These are phyloP conservation scores for Aleiodes sp. DNA, from an alignment of 1,140 invertebrate species.

Conservation along the genomic window DNA sequence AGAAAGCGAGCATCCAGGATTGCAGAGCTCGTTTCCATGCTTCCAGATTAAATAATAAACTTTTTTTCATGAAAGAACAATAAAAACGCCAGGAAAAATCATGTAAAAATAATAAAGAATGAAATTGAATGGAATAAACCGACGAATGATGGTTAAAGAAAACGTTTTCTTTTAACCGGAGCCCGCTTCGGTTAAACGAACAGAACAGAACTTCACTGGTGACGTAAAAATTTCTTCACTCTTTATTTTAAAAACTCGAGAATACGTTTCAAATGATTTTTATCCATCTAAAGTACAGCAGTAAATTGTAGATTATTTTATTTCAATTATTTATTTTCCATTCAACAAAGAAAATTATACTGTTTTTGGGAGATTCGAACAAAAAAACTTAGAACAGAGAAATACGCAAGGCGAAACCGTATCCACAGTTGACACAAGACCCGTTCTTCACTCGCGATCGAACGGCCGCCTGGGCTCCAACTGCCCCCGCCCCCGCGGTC, in stretches of 20 bases:
- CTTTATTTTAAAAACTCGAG: no score
- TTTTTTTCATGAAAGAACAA: no score
- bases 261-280: no score
- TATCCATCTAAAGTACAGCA: no score
- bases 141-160: background rate
- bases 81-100: no score
- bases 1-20: constrained; percentile 60
- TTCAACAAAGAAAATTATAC: background rate
- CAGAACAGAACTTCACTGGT: background rate
- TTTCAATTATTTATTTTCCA: no score
- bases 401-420: constrained; percentile 27
- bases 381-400: background rate
- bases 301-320: no score
- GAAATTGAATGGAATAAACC: no score
- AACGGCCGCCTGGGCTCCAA: constrained; percentile 23
- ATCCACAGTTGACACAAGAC: constrained; percentile 35
- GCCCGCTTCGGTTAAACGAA: no score
- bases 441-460: constrained; percentile 38
- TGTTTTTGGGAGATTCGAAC: no score
- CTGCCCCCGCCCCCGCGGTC: constrained; percentile 17
- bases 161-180: no score
- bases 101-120: no score
- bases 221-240: background rate
- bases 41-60: constrained; percentile 39
- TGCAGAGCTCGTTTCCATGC: constrained; percentile 49